Evolutionary conservation across 2,797 vertebrate species (phyloP), one percentile per base, ranked within the genome.

Genomic region (Stomatorhinus walkeri): DNA sequence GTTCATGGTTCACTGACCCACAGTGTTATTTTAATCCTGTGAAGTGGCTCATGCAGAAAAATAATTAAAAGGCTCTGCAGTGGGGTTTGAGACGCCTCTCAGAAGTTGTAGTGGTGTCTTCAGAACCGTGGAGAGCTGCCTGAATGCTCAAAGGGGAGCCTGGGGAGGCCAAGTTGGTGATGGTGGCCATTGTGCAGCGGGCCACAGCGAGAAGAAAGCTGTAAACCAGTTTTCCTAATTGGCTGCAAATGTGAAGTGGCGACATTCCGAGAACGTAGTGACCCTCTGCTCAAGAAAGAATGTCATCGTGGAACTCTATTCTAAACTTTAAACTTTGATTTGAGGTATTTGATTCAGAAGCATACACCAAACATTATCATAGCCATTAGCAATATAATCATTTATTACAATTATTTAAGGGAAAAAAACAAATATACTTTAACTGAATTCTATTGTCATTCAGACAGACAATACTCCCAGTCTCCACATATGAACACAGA

Each of bases 101-200:
- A 14, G 10, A 72, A 72, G 64, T 43, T 10, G 16, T 4, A 4
- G 79, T 83, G 79, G 16, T 3, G 40, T 40, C 40, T 83, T 83
- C 79, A 83, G 79, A 83, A 83, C 19, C 79, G 46, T 48, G 79
- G 79, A 83, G 79, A 83, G 79, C 79, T 83, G 79, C 79, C 46
- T 43, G 36, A n/a, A 19, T n/a, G 36, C 76, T 46, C 36, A 3
- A 43, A 14, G 43, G 16, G n/a, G 64, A 32, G 64, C 32, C 24
- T 68, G 28, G 64, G 64, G 64, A 32, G 64, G 64, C 28, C 10
- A 5, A 36, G 24, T 12, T 72, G 64, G 10, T 72, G 64, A 72
- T 72, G 61, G 10, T 28, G 24, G 10, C 24, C 61, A 32, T 32
- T 28, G 61, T 14, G 24, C 61, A 28, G 24, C 12, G 10, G 61